phyloP scores from a whole-genome alignment of 2,888 invertebrate genomes.

The Mythimna vitellina region DNA sequence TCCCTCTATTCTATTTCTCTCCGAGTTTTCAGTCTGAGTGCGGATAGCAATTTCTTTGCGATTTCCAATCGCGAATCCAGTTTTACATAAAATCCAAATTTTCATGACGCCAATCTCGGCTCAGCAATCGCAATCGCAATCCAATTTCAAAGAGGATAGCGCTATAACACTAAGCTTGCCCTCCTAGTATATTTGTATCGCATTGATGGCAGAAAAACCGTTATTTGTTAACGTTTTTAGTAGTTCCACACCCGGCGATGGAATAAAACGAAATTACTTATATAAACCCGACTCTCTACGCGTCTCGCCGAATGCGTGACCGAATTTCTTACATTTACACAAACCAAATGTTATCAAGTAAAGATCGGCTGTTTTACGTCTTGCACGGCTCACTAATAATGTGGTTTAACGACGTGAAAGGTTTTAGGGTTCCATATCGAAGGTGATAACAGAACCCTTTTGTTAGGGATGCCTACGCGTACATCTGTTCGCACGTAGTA shows the following conservation, averaged over 20 bases:
- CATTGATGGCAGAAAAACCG: constrained; percentile 47
- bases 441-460: constrained; percentile 62
- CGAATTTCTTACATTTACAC: constrained; percentile 63
- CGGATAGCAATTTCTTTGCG: constrained; percentile 49
- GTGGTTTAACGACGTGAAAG: constrained; percentile 64
- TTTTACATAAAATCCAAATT: constrained; percentile 69
- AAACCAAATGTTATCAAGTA: constrained; percentile 66
- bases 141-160: constrained; percentile 70
- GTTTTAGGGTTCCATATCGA: constrained; percentile 62
- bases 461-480: constrained; percentile 49
- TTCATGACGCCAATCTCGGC: constrained; percentile 68
- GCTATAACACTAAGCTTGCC: constrained; percentile 60
- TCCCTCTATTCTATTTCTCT: constrained; percentile 44
- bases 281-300: constrained; percentile 43
- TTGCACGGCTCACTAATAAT: constrained; percentile 67
- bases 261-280: constrained; percentile 56
- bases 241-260: constrained; percentile 39
- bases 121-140: constrained; percentile 69
- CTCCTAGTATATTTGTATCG: constrained; percentile 61
- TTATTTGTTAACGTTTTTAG: constrained; percentile 65
- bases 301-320: constrained; percentile 57
- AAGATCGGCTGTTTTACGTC: constrained; percentile 65
- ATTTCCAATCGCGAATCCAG: constrained; percentile 56
- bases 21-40: constrained; percentile 13
- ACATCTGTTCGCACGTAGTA: constrained; percentile 60